Evolutionary conservation across 2,113 vertebrate species (phyloP).

Genomic region (Stictonetta naevosa): DNA sequence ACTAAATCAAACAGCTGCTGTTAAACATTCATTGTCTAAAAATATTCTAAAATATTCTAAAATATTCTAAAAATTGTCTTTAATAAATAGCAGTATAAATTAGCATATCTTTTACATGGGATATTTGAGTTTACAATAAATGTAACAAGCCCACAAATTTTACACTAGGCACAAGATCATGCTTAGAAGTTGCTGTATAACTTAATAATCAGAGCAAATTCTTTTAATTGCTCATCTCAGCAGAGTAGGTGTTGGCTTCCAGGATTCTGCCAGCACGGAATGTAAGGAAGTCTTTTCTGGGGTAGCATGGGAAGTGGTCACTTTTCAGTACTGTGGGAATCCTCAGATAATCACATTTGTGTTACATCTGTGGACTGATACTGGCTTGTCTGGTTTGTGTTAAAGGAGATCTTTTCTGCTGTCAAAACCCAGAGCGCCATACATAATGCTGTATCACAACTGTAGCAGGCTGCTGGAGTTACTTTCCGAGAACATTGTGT

Average conservation of each 20-base stretch:
- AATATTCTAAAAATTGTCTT: background rate
- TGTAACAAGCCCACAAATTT: background rate
- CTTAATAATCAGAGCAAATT: background rate
- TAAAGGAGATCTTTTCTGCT: background rate
- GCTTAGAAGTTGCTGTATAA: background rate
- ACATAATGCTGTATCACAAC: background rate
- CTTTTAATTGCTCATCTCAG: background rate
- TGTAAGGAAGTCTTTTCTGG: background rate
- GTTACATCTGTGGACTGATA: background rate
- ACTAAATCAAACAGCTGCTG: background rate
- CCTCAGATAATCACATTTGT: constrained; percentile 10
- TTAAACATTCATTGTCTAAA: background rate
- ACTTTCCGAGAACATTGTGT: background rate
- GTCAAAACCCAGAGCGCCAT: background rate
- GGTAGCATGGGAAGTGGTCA: background rate
- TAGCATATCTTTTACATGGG: background rate
- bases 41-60: background rate
- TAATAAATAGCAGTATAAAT: background rate
- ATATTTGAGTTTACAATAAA: background rate
- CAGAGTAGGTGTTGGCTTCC: background rate
- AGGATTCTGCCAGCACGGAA: background rate
- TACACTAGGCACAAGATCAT: background rate
- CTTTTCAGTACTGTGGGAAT: background rate
- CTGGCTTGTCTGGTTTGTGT: constrained; percentile 3
- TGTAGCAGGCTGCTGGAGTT: background rate